These are phyloP conservation scores for Archaeoteleia sp. DNA, from an alignment of 2,888 invertebrate species.

Conservation along the genomic window DNA sequence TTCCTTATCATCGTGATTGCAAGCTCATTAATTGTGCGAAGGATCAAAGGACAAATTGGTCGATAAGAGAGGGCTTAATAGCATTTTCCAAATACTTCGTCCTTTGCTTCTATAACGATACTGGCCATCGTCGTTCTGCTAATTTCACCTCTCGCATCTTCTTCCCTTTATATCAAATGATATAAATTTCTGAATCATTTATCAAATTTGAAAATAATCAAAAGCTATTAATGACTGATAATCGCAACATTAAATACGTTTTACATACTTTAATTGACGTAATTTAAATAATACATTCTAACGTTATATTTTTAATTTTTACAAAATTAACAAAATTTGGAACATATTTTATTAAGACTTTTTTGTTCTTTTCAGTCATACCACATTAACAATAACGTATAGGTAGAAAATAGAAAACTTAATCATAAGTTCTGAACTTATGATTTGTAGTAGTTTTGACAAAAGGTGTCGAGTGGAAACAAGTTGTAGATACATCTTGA, in stretches of 20 bases:
- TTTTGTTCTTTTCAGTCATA: no score
- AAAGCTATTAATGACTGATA: slow-evolving; percentile 12
- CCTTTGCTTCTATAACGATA: slow-evolving; percentile 24
- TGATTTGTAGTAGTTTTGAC: slow-evolving; percentile 40
- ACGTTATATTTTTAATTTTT: no score
- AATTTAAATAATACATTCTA: no score
- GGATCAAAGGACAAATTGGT: slow-evolving; percentile 66
- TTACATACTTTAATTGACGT: no score
- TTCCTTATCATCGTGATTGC: slow-evolving; percentile 56
- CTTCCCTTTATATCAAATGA: slow-evolving; percentile 30
- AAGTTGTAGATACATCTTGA: slow-evolving; percentile 46
- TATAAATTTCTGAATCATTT: slow-evolving; percentile 28
- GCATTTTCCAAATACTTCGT: slow-evolving; percentile 61
- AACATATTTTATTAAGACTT: no score
- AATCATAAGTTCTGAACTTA: no score
- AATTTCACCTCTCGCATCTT: slow-evolving; percentile 27
- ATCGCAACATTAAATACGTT: neutral
- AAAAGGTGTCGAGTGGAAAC: slow-evolving; percentile 46
- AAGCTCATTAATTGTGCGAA: slow-evolving; percentile 64
- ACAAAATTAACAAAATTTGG: no score
- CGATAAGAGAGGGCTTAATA: slow-evolving; percentile 65
- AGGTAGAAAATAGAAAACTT: no score
- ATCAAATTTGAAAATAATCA: slow-evolving; percentile 18
- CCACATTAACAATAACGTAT: no score
- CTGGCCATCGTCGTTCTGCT: slow-evolving; percentile 35